Percentiles rank a stretch among this genome's conserved stretches.
Conservation (phyloP, 2,113 vertebrate species). For the Otocyon megalotis region DNA sequence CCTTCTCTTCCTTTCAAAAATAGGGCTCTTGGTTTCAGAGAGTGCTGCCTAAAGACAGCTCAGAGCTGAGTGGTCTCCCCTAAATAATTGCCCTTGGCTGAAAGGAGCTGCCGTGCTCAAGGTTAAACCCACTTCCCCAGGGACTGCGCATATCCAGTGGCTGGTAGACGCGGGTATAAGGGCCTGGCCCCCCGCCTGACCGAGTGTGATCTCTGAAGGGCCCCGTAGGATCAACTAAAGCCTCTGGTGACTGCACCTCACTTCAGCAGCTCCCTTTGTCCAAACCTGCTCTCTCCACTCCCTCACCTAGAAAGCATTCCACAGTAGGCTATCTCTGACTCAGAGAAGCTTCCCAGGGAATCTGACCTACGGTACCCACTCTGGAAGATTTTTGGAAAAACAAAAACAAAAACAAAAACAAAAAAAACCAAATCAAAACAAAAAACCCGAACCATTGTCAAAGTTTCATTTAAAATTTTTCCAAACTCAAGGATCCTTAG, state of each 20-base stretch:
- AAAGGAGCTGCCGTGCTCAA: background rate
- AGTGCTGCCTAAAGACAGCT: background rate
- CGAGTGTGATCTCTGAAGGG: background rate
- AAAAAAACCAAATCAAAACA: too few species aligned
- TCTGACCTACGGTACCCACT: background rate
- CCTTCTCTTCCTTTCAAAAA: background rate
- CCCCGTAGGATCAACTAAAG: background rate
- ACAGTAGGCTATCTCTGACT: background rate
- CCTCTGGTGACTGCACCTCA: background rate
- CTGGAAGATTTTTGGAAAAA: background rate
- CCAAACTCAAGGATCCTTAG: background rate
- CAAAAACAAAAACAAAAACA: background rate
- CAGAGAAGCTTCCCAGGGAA: background rate
- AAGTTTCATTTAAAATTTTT: slow-evolving; percentile 41
- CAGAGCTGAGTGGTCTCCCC: background rate
- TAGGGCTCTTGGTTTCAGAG: background rate
- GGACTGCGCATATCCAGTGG: background rate
- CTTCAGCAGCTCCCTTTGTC: background rate
- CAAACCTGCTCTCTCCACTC: background rate
- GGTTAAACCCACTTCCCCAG: background rate
- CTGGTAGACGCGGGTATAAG: background rate
- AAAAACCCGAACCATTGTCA: background rate
- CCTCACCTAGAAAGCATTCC: background rate
- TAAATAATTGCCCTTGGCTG: background rate
- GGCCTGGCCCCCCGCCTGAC: background rate